phyloP scores from a whole-genome alignment of 23 tunicate species.

The Corella eumyota region DNA sequence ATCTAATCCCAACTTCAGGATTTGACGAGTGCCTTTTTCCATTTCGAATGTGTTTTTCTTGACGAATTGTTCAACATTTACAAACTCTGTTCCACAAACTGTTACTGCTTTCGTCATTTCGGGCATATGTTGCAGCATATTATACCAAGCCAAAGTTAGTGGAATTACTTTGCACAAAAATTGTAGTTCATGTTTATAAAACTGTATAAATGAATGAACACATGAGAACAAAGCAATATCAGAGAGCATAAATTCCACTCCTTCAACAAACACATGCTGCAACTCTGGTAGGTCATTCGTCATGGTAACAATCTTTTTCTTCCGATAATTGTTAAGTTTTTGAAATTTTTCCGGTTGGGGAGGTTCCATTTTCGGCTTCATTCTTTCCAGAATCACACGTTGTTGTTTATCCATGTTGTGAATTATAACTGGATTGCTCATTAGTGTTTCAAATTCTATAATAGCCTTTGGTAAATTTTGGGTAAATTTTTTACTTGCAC shows the following conservation, averaged over 20 bases:
- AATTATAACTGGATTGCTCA: conserved; percentile 64
- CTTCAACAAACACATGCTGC: conserved; percentile 91
- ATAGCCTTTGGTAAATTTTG: no score
- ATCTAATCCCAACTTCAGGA: conserved; percentile 13
- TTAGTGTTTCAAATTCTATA: conserved; percentile 20
- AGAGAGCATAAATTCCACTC: conserved; percentile 65
- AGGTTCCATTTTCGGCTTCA: conserved; percentile 9
- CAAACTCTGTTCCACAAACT: conserved; percentile 14
- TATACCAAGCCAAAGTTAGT: conserved; percentile 49
- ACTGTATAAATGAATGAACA: conserved; percentile 33
- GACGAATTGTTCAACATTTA: neutral
- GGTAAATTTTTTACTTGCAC: no score
- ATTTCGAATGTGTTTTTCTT: neutral
- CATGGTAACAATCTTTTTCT: conserved; percentile 19
- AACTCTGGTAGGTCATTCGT: conserved; percentile 85
- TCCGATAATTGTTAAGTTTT: no score
- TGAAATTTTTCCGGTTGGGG: no score
- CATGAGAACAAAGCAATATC: conserved; percentile 76
- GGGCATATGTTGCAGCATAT: conserved; percentile 13
- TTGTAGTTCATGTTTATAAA: neutral
- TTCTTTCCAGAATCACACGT: conserved; percentile 44
- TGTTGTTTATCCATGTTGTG: conserved; percentile 96
- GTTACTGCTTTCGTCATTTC: conserved; percentile 17
- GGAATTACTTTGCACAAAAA: conserved; percentile 15
- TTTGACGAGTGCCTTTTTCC: conserved; percentile 25